A percentile compares a stretch with the other conserved stretches of the same genome.
phyloP scores from a whole-genome alignment of 2,888 invertebrate species.

The Cryptocephalus primarius region DNA sequence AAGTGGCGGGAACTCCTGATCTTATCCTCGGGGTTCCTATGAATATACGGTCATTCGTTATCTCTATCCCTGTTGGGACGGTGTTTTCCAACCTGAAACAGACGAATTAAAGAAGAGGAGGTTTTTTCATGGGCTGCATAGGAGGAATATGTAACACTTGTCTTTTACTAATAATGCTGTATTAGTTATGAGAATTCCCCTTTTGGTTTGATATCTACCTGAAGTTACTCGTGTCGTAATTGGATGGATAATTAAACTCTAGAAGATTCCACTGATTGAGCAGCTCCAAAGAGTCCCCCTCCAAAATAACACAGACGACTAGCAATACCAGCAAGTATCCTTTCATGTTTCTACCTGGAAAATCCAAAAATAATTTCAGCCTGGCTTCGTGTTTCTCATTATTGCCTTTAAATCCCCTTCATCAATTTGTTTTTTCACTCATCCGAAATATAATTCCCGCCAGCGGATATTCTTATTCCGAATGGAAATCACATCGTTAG shows the following conservation, averaged over 20 bases:
- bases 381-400: too few relatives aligned
- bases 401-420: too few relatives aligned
- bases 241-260: conserved; percentile 54
- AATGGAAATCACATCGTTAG: too few relatives aligned
- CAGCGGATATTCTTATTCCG: too few relatives aligned
- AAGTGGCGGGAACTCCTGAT: conserved; percentile 64
- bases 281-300: conserved; percentile 41
- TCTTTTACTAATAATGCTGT: not conserved
- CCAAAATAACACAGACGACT: not conserved
- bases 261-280: conserved; percentile 60
- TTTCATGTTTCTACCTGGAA: too few relatives aligned
- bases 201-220: conserved; percentile 18
- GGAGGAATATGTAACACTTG: not conserved
- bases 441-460: too few relatives aligned
- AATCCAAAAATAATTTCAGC: too few relatives aligned
- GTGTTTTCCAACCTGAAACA: conserved; percentile 59
- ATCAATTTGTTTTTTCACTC: too few relatives aligned
- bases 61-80: conserved; percentile 65
- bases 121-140: too few relatives aligned
- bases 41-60: conserved; percentile 61
- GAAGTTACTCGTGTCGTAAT: conserved; percentile 29
- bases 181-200: not conserved
- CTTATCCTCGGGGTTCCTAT: conserved; percentile 62
- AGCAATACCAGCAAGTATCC: not conserved
- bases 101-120: too few relatives aligned